phyloP scores from a whole-genome alignment of 2,888 invertebrate genomes.

The Acleris laterana region DNA sequence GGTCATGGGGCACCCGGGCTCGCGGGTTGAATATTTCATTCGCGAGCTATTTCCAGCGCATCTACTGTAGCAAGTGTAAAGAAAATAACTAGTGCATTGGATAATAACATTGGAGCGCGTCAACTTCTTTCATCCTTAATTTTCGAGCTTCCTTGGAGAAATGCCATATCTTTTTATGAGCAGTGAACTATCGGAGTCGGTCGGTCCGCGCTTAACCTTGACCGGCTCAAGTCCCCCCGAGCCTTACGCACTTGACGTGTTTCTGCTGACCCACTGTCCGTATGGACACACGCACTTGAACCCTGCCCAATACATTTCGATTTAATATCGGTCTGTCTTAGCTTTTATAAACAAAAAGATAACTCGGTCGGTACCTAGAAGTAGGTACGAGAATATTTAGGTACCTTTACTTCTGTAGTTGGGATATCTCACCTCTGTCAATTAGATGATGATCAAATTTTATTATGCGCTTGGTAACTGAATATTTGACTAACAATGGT shows the following conservation, averaged over 20 bases:
- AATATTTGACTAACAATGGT: constrained; percentile 25
- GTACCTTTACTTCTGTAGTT: not conserved
- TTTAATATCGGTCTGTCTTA: not conserved
- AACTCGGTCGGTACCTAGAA: no score
- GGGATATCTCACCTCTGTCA: constrained; percentile 1
- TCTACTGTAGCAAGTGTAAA: not conserved
- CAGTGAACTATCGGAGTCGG: constrained; percentile 13
- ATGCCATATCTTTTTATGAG: not conserved
- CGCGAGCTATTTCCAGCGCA: not conserved
- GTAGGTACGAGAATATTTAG: no score
- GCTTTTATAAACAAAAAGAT: not conserved
- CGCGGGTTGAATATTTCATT: constrained; percentile 17
- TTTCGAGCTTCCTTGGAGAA: not conserved
- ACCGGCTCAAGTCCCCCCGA: constrained; percentile 33
- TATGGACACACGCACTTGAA: constrained; percentile 33
- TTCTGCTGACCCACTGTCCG: constrained; percentile 36
- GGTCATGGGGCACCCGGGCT: constrained; percentile 9
- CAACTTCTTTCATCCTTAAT: not conserved
- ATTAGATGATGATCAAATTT: constrained; percentile 10
- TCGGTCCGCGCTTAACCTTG: constrained; percentile 35
- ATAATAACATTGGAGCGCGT: not conserved
- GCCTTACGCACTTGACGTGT: constrained; percentile 37
- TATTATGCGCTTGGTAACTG: not conserved
- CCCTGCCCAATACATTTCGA: constrained; percentile 6
- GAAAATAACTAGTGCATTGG: not conserved